Conservation (phyloP, 2,888 invertebrate species). For the Andrena minutula region DNA sequence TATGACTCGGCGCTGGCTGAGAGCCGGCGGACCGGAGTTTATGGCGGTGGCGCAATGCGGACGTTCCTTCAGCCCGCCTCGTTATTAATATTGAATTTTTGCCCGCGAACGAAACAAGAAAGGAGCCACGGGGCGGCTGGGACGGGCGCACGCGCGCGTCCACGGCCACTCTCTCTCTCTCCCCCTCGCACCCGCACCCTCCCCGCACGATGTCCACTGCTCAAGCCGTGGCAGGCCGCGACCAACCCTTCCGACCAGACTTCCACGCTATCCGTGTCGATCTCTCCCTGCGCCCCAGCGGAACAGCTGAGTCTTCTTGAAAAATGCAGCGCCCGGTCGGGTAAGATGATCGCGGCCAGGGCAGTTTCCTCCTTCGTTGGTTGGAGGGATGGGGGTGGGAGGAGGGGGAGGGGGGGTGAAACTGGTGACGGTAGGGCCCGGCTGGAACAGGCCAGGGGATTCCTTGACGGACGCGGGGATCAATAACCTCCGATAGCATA, state of each 20-base stretch:
- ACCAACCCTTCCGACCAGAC: conserved; percentile 27
- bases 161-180: too few relatives aligned
- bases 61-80: conserved; percentile 87
- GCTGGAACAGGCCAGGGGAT: conserved; percentile 82
- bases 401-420: conserved; percentile 43
- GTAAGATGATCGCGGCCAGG: conserved; percentile 51
- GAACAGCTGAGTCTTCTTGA: conserved; percentile 43
- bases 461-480: conserved; percentile 85
- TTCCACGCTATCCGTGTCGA: conserved; percentile 25
- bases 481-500: conserved; percentile 85
- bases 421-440: conserved; percentile 66
- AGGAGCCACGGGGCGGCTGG: conserved; percentile 11
- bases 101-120: conserved; percentile 68
- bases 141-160: conserved; percentile 29
- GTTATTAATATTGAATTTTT: conserved; percentile 94
- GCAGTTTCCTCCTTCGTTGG: conserved; percentile 27
- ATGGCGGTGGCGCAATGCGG: conserved; percentile 85
- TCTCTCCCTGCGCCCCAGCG: neutral
- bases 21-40: conserved; percentile 53
- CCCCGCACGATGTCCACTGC: conserved; percentile 36
- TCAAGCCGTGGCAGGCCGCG: conserved; percentile 10
- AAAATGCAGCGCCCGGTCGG: conserved; percentile 37
- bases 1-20: conserved; percentile 58
- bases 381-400: neutral
- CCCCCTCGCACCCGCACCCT: too few relatives aligned